Evolutionary conservation across 2,113 vertebrate genomes (phyloP).

Genomic region (Equus quagga): DNA sequence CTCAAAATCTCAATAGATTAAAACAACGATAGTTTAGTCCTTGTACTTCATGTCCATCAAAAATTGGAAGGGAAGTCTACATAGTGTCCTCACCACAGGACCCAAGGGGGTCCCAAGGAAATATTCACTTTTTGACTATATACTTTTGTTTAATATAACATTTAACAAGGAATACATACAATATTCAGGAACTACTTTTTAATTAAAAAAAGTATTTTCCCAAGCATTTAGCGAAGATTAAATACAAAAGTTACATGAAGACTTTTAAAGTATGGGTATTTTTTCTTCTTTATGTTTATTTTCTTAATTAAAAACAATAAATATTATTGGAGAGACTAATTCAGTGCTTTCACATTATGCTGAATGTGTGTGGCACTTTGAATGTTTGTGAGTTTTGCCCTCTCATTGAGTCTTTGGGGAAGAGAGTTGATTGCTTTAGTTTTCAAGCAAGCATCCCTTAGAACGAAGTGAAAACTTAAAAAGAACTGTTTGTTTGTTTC

Average conservation of each 20-base stretch:
- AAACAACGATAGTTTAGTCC: background rate
- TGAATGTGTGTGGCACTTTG: background rate
- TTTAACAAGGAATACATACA: background rate
- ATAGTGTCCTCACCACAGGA: accelerated
- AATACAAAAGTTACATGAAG: background rate
- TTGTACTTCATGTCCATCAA: background rate
- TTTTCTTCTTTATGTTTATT: background rate
- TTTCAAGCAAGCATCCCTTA: background rate
- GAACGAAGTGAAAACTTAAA: background rate
- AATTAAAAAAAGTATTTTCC: background rate
- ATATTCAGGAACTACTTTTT: background rate
- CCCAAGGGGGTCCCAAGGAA: background rate
- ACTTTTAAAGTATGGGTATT: background rate
- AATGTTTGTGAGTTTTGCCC: background rate
- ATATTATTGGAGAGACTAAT: background rate
- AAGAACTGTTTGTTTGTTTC: background rate
- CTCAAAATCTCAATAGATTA: background rate
- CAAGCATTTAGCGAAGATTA: background rate
- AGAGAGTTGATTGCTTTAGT: background rate
- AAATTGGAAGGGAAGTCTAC: background rate
- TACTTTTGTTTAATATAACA: background rate
- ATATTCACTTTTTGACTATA: background rate
- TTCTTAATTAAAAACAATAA: background rate
- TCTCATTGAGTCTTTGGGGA: background rate
- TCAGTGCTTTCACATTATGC: background rate